Evolutionary conservation across 2,888 invertebrate genomes (phyloP).

Genomic region (Meloe dianella): DNA sequence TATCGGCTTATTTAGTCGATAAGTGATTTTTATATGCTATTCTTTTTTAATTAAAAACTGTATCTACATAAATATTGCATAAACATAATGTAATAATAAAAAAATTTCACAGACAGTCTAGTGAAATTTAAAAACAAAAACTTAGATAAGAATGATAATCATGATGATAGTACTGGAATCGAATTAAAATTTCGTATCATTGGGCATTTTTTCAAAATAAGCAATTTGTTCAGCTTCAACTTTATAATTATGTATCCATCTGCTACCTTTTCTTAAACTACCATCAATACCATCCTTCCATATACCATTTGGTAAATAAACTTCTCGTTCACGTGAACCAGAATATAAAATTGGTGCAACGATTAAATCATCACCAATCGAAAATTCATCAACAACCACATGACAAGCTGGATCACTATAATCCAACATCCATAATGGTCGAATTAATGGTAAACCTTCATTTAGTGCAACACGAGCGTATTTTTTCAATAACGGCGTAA

Average conservation of each 20-base stretch:
- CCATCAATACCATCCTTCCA: constrained; percentile 94
- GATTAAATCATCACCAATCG: constrained; percentile 86
- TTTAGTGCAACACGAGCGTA: constrained; percentile 80
- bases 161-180: constrained; percentile 13
- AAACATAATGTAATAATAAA: background rate
- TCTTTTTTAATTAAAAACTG: too few species aligned
- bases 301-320: constrained; percentile 88
- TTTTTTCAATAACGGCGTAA: constrained; percentile 77
- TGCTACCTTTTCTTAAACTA: constrained; percentile 82
- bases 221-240: constrained; percentile 82
- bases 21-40: too few species aligned
- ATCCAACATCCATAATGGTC: constrained; percentile 90
- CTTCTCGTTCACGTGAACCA: constrained; percentile 75
- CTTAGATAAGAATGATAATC: background rate
- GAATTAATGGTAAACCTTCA: constrained; percentile 81
- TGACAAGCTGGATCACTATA: constrained; percentile 80
- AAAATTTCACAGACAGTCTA: background rate
- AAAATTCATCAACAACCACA: constrained; percentile 82
- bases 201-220: constrained; percentile 83
- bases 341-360: constrained; percentile 85
- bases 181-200: constrained; percentile 76
- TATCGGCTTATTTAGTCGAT: too few species aligned
- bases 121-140: too few species aligned
- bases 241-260: constrained; percentile 89
- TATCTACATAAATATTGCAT: background rate